A percentile compares a stretch with the other conserved stretches of the same genome.
phyloP scores from a whole-genome alignment of 2,113 vertebrate species.

The Notechis scutatus region DNA sequence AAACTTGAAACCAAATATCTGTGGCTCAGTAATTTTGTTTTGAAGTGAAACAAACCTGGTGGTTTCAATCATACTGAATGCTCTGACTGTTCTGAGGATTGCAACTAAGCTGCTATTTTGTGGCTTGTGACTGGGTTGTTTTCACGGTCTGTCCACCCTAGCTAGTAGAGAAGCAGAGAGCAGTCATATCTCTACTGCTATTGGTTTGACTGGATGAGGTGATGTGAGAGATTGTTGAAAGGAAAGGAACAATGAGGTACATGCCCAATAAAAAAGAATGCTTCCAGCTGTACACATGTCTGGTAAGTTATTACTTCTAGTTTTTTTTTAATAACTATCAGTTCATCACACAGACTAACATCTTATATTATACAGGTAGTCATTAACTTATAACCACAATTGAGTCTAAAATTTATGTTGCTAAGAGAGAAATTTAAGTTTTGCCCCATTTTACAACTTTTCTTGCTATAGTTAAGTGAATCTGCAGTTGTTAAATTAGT shows the following conservation, averaged over 20 bases:
- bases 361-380: not conserved
- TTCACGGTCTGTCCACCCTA: not conserved
- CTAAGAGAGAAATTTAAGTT: no score
- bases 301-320: not conserved
- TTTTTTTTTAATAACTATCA: not conserved
- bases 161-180: not conserved
- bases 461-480: no score
- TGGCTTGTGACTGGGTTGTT: not conserved
- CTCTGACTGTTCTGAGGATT: not conserved
- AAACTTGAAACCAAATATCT: not conserved
- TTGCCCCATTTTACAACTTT: no score
- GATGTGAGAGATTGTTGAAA: not conserved
- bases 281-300: not conserved
- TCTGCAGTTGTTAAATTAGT: no score
- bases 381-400: no score
- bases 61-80: not conserved
- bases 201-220: not conserved
- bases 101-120: not conserved
- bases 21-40: not conserved
- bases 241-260: not conserved
- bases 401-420: no score
- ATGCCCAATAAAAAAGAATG: not conserved
- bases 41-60: not conserved
- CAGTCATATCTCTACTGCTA: not conserved
- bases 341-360: not conserved